Evolutionary conservation across 2,888 invertebrate genomes (phyloP).

Genomic region (Dromius quadrimaculatus): DNA sequence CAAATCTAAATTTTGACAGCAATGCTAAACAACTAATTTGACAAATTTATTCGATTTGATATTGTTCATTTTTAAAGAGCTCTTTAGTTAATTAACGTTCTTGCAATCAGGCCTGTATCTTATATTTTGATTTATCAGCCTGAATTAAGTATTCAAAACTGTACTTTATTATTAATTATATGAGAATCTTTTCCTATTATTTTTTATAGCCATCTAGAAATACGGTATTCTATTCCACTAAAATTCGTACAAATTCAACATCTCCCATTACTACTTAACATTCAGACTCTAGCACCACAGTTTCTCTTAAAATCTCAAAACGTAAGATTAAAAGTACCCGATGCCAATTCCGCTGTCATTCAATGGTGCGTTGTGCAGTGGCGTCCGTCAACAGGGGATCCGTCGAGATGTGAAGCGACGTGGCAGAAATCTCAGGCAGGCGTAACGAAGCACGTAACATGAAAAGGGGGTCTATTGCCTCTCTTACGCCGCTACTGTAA

Average conservation of each 20-base stretch:
- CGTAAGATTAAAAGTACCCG: constrained; percentile 29
- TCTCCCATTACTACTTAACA: constrained; percentile 34
- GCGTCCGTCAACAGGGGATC: constrained; percentile 24
- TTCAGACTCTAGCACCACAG: constrained; percentile 19
- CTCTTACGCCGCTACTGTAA: constrained; percentile 12
- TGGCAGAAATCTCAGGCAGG: constrained; percentile 3
- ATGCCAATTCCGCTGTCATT: constrained; percentile 18
- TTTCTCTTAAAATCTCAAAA: constrained; percentile 29
- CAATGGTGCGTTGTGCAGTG: constrained; percentile 13
- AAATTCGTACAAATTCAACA: constrained; percentile 33
- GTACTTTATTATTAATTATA: too few species aligned
- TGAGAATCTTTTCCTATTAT: too few species aligned
- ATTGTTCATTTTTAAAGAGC: too few species aligned
- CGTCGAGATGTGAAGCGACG: constrained; percentile 6
- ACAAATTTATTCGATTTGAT: too few species aligned
- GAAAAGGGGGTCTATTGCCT: not conserved
- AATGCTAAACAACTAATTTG: too few species aligned
- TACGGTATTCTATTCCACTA: constrained; percentile 6
- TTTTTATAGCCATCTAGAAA: too few species aligned
- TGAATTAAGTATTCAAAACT: too few species aligned
- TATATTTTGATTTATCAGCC: too few species aligned
- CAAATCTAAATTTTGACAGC: too few species aligned
- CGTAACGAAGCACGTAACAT: constrained; percentile 22
- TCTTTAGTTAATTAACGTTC: too few species aligned
- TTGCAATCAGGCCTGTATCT: too few species aligned